A percentile compares a stretch with the other conserved stretches of the same genome.
phyloP scores from a whole-genome alignment of 30 jellyfish, hydroid and myxozoan species.

The Aurelia aurita complex sp. Pacific region DNA sequence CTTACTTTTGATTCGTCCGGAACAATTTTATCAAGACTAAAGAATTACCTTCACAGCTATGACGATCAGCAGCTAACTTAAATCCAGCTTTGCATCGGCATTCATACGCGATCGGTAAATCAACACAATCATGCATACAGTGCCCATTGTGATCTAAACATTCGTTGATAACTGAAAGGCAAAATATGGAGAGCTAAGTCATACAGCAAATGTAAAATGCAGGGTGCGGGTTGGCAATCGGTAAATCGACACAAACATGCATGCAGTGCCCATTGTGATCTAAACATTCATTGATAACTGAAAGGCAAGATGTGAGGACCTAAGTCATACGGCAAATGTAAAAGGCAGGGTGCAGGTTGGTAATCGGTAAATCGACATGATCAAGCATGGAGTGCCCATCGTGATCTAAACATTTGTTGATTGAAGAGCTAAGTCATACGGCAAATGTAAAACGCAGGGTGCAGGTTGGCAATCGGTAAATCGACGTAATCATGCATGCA shows the following conservation, averaged over 20 bases:
- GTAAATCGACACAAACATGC: slow-evolving; percentile 68
- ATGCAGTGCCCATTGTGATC: slow-evolving; percentile 78
- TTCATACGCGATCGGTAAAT: slow-evolving; percentile 59
- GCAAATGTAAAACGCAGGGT: too few relatives aligned
- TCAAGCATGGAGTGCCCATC: too few relatives aligned
- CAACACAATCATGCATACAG: slow-evolving; percentile 77
- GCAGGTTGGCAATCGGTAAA: too few relatives aligned
- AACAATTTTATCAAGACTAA: not conserved
- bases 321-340: not conserved
- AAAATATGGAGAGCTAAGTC: not conserved
- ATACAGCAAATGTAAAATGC: too few relatives aligned
- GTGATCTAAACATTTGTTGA: too few relatives aligned
- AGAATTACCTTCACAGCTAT: slow-evolving; percentile 58
- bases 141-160: slow-evolving; percentile 75
- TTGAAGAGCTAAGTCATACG: too few relatives aligned
- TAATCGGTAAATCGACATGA: too few relatives aligned
- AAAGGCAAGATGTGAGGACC: not conserved
- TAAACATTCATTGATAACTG: slow-evolving; percentile 76
- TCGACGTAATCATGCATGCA: too few relatives aligned
- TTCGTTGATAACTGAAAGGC: slow-evolving; percentile 67
- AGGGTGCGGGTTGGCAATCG: not conserved
- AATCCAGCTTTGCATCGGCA: slow-evolving; percentile 70
- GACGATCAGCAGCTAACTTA: slow-evolving; percentile 26
- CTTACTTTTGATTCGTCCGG: too few relatives aligned
- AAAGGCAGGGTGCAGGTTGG: too few relatives aligned